Evolutionary conservation across 2,888 invertebrate genomes (phyloP).

Genomic region (Acrocera orbiculus): DNA sequence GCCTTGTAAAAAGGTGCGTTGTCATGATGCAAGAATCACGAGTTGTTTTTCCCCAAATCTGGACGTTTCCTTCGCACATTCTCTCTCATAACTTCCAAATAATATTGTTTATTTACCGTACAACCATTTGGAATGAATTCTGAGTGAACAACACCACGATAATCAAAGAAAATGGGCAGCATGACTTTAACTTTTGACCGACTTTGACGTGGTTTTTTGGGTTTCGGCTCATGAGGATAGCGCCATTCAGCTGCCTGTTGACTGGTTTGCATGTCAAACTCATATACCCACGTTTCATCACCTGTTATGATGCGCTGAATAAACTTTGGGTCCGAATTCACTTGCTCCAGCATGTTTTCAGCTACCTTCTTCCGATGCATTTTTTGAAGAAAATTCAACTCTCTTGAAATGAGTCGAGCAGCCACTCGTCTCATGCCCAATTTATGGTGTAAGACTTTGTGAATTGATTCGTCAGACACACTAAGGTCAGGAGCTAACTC

Average conservation of each 20-base stretch:
- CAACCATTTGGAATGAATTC: constrained; percentile 1
- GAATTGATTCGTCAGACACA: too few species aligned
- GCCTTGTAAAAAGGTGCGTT: constrained; percentile 1
- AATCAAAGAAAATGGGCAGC: too few species aligned
- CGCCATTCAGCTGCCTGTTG: constrained; percentile 1
- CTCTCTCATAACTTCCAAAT: constrained; percentile 5
- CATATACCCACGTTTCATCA: constrained; percentile 12
- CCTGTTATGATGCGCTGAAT: too few species aligned
- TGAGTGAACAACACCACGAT: constrained; percentile 2
- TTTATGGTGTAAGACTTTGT: too few species aligned
- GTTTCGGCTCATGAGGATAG: too few species aligned
- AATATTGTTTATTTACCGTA: constrained; percentile 4
- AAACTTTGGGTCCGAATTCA: constrained; percentile 6
- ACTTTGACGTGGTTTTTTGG: too few species aligned
- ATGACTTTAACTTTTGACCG: neutral
- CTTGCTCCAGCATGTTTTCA: constrained; percentile 4
- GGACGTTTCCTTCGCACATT: constrained; percentile 1
- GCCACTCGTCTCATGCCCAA: too few species aligned
- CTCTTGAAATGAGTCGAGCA: constrained; percentile 14
- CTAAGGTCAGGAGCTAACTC: constrained; percentile 10
- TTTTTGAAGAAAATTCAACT: constrained; percentile 8
- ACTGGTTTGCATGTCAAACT: constrained; percentile 7
- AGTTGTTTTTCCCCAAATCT: constrained; percentile 2
- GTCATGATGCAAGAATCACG: constrained; percentile 6
- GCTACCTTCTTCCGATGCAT: too few species aligned